Base-by-base conservation (phyloP, 2,797 vertebrate genomes). In the Simalia tracyae region DNA sequence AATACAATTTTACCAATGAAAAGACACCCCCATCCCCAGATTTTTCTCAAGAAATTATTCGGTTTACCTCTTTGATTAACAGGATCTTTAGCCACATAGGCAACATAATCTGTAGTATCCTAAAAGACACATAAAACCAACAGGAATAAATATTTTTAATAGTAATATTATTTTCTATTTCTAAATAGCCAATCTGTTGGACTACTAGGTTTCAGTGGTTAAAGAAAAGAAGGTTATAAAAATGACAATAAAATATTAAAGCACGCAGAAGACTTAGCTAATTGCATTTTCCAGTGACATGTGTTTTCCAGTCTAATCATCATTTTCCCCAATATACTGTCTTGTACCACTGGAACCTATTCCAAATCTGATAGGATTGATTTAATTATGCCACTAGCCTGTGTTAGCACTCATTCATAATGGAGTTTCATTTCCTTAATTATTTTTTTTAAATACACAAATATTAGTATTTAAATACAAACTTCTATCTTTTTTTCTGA, bases 81-180 rank as follows among this genome's bases (percentile, higher is more conserved):
- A 86, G 98, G 97, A 97, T 99, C 99, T 97, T 99, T 99, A 91
- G 99, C 99, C 95, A 99, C 98, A 57, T 99, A 99, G 64, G 99
- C 99, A 66, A 99, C 98, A 11, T 98, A 99, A 96, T 99, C 98
- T 94, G 98, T 98, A 92, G 98, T 98, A 92, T 99, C 99, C 99
- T 99, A 95, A 64, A 95, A 95, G 7, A 87, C n/a, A 87, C 66
- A 95, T 96, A 89, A 96, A 93, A 93, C 89, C 94, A 94, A 90
- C 95, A 11, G 86, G 89, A 28, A 96, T 94, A 1, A 19, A 61
- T 4, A 63, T 81, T 81, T 81, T 46, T 10, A 76, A 81, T 4
- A 81, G 22, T 10, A 22, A 24, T 36, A 1, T 88, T 88, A 96
- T 96, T 92, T 92, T 93, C 93, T 76, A 28, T 59, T 63, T 19